Conservation (phyloP, 2,797 vertebrate genomes). For the Anisognathus igniventris region DNA sequence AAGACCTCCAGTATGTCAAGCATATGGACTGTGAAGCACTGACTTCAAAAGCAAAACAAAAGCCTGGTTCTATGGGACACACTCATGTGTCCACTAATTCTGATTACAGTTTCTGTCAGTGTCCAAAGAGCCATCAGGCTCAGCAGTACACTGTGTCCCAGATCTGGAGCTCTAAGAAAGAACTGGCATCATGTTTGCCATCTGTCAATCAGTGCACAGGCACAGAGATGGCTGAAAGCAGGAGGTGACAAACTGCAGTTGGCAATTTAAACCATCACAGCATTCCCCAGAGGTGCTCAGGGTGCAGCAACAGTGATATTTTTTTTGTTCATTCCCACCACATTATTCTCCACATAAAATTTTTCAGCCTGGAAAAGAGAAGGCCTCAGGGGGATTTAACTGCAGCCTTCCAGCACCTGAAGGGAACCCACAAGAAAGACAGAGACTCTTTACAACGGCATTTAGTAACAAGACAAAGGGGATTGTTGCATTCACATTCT, state of each 20-base stretch:
- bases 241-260: not conserved
- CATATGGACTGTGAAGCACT: not conserved
- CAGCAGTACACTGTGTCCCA: not conserved
- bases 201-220: not conserved
- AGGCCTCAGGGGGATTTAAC: not conserved
- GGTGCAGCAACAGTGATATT: not conserved
- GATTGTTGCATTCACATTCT: not conserved
- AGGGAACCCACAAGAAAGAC: not conserved
- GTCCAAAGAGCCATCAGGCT: slow-evolving; percentile 3
- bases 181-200: not conserved
- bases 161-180: not conserved
- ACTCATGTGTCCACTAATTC: not conserved
- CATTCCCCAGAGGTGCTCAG: not conserved
- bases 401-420: not conserved
- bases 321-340: not conserved
- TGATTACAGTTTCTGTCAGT: not conserved
- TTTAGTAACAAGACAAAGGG: not conserved
- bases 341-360: not conserved
- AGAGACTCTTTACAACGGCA: too few relatives aligned
- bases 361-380: not conserved
- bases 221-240: not conserved
- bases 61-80: not conserved
- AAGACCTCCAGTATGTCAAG: not conserved
- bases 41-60: not conserved
- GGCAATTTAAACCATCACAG: not conserved